Evolutionary conservation across 1,140 invertebrate genomes (phyloP).

Genomic region (Bombus pascuorum): DNA sequence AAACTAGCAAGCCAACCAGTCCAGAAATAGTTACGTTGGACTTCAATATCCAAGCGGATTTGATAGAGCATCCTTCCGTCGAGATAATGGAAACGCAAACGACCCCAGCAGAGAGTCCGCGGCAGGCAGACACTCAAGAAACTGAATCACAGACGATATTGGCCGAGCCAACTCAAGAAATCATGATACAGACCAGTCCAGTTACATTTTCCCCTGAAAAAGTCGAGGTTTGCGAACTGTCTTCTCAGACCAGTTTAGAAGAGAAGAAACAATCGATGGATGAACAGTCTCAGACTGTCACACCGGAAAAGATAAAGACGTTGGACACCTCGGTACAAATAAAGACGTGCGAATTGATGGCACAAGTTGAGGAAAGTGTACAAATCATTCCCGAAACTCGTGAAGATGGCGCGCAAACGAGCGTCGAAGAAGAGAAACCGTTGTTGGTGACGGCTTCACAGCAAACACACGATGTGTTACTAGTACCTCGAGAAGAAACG

Average conservation of each 20-base stretch:
- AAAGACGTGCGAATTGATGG: constrained; percentile 69
- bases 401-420: constrained; percentile 56
- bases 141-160: constrained; percentile 72
- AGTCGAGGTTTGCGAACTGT: constrained; percentile 41
- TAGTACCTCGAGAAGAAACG: neutral
- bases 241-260: constrained; percentile 57
- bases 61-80: constrained; percentile 37
- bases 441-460: constrained; percentile 24
- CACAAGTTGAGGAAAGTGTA: constrained; percentile 62
- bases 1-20: constrained; percentile 57
- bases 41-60: constrained; percentile 61
- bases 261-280: constrained; percentile 43
- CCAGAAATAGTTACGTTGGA: constrained; percentile 48
- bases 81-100: constrained; percentile 69
- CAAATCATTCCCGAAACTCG: constrained; percentile 69
- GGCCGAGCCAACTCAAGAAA: constrained; percentile 63
- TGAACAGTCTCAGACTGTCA: constrained; percentile 71
- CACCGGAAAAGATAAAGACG: constrained; percentile 47
- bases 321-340: constrained; percentile 71
- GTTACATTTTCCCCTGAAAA: constrained; percentile 21
- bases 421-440: constrained; percentile 15
- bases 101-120: constrained; percentile 63
- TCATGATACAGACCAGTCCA: constrained; percentile 74
- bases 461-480: constrained; percentile 11
- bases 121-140: constrained; percentile 47